Evolutionary conservation across 2,888 invertebrate species (phyloP), one percentile per base, ranked within the genome.

Genomic region (Apamea epomidion): DNA sequence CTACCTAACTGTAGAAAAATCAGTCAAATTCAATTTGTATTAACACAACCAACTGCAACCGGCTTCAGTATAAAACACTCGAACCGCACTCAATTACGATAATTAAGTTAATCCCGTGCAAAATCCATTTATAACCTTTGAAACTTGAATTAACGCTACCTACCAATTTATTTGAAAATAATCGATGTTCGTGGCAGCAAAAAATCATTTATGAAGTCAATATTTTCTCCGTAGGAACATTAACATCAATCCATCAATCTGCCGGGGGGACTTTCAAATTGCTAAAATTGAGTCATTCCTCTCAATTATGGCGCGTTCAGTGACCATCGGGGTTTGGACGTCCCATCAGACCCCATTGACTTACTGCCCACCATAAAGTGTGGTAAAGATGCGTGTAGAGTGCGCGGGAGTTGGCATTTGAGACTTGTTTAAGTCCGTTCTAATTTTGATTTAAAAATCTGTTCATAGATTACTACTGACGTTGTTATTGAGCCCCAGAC

Each of bases 231-330:
- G 67, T 67, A 69, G 76, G 67, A 78, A 86, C 82, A 91, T 91
- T 89, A 92, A 79, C 84, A 89, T 89, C 87, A 91, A 93, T 91
- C 90, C 91, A 94, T 94, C 93, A 94, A 93, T 89, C 88, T 92
- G 89, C 89, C 90, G 62, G 87, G 71, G 87, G 84, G 83, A 85
- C 88, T 89, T 90, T 85, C 77, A 90, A 91, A 91, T 90, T 92
- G 88, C 89, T 90, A 90, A 92, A 93, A 94, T 93, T 93, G 91
- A 94, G 92, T 91, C 92, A 93, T 94, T 93, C 86, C 86, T 91
- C 89, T 89, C 89, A 90, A 92, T 93, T 90, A 92, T 81, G 68
- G 78, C 76, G 74, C 81, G 83, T 88, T 83, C 89, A 85, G 85
- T 89, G 85, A 87, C 84, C 88, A 87, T 86, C 84, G 80, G 78